Base-by-base conservation (phyloP, 2,113 vertebrate species). In the Sapayoa aenigma region DNA sequence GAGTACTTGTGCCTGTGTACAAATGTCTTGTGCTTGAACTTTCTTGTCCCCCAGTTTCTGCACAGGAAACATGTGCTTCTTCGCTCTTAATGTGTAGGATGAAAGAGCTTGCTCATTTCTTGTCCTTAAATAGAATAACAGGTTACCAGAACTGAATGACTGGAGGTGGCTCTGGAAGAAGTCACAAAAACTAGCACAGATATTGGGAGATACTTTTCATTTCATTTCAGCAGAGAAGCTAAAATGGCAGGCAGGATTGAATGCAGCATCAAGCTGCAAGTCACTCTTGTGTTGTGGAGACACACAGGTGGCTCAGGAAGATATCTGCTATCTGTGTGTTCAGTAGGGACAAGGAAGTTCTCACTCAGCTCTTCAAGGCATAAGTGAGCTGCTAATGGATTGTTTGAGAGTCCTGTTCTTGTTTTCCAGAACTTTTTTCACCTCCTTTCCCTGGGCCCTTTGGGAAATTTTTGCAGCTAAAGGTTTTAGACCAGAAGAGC, bases 21-120 rank as follows among this genome's bases (percentile, higher is more conserved):
- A 7, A 22, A 15, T 55, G 72, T 56, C 66, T 69, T 0, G 0
- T 59, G n/a, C 42, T 81, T 5, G 1, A 50, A 24, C 25, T n/a
- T 73, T 27, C 68, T 78, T 65, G 39, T 39, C 39, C 47, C 50
- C 14, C 12, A 15, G 33, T 35, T 69, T 77, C 55, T 84, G 65
- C 56, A 7, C 35, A 68, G 66, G 35, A 75, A 42, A 11, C 30
- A 19, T 0, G 3, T 60, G 31, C 37, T 69, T 63, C 44, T 47
- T 42, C 44, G 20, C 19, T 52, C 27, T 50, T 52, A 41, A 52
- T 9, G 13, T 5, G 3, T 3, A 25, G 50, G 28, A 30, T 58
- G 19, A 62, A 80, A 71, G 37, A 69, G 11, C 21, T 84, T 33
- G 18, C 44, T 19, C 11, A 8, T 56, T 89, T 82, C 23, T 75